Evolutionary conservation across 2,113 vertebrate genomes (phyloP).

Genomic region (Ailurus styani): DNA sequence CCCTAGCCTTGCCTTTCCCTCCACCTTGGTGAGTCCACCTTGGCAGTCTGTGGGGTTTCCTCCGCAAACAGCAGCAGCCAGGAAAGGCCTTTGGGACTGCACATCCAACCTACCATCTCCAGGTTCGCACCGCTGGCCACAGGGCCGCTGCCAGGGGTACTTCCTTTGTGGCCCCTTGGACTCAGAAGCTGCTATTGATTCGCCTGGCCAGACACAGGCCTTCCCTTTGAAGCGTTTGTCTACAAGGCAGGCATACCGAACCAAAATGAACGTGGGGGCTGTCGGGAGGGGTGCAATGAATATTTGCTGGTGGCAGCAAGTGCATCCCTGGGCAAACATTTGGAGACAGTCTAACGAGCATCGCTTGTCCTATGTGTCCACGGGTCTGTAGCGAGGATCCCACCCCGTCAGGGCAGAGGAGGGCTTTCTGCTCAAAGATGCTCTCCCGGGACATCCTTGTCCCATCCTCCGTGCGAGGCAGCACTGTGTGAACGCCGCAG

Average conservation of each 20-base stretch:
- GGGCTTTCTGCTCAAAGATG: rapidly evolving
- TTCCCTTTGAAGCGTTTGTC: neutral
- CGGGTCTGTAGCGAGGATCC: neutral
- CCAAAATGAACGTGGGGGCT: rapidly evolving
- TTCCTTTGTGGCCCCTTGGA: neutral
- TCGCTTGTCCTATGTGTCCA: neutral
- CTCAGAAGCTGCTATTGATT: neutral
- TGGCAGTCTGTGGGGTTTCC: neutral
- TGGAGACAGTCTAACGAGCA: neutral
- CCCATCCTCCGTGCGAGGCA: rapidly evolving
- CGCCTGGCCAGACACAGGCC: neutral
- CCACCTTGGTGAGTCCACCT: neutral
- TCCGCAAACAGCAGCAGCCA: neutral
- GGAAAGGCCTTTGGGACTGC: too few relatives aligned
- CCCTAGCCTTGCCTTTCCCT: neutral
- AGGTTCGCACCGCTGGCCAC: neutral
- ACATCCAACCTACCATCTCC: neutral
- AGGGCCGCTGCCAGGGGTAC: neutral
- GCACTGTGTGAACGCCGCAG: neutral
- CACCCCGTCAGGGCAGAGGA: neutral
- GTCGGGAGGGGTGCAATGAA: neutral
- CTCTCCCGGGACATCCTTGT: neutral
- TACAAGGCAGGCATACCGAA: neutral
- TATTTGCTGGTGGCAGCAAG: neutral
- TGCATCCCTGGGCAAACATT: neutral